Base-by-base conservation (phyloP, 2,797 vertebrate species). In the Prunella strophiata region DNA sequence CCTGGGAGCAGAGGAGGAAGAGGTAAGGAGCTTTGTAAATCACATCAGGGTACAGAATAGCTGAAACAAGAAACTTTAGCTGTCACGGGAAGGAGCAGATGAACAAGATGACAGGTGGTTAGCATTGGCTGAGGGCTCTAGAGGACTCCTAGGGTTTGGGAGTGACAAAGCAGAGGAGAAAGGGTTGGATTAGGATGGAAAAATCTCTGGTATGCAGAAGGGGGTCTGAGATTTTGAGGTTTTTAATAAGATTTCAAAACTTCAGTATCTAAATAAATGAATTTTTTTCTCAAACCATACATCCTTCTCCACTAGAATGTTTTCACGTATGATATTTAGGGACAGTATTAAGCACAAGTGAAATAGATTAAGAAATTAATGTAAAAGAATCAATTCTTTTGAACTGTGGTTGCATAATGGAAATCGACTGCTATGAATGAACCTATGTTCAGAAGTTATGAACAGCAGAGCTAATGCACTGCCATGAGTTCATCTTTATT, bases 401-500 rank as follows among this genome's bases (percentile, higher is more conserved):
- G 97, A 98, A 98, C 97, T 98, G 97, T 97, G 97, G 98, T 98
- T 98, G 97, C 97, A 97, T 98, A 98, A 98, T 98, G 98, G 98
- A 98, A 98, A 98, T 98, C 95, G 97, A 98, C 98, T 97, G 89
- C 97, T 96, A 98, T 98, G 98, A 98, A 98, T 98, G 98, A 98
- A 98, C 97, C 91, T 96, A 15, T 96, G 96, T 97, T 97, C 97
- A 98, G 98, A 99, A 98, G 98, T 99, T 98, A 99, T 98, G 98
- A 98, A 98, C 98, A 98, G 98, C 98, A 98, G 98, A 98, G 98
- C 98, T 99, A 99, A 99, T 99, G 99, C 98, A 98, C 98, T 99
- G 98, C 98, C 97, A 97, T 98, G 98, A 99, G 98, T 99, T 99
- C 98, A 99, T 98, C 98, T 98, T 98, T 98, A 99, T 99, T 99